Evolutionary conservation across 2,113 vertebrate genomes (phyloP).

Genomic region (Edolisoma coerulescens): DNA sequence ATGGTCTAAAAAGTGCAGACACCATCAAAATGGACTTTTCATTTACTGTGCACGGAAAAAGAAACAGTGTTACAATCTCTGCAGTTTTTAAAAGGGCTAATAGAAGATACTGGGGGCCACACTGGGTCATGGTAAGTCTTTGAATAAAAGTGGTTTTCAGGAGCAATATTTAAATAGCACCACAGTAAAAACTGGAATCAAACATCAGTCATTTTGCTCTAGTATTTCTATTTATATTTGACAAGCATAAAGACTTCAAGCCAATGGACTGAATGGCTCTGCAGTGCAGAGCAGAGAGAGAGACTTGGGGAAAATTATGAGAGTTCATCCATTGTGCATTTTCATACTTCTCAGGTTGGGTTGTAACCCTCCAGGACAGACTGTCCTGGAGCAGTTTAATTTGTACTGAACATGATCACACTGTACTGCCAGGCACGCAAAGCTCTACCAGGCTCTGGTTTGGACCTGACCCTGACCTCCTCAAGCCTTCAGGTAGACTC

Average conservation of each 20-base stretch:
- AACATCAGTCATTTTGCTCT: background rate
- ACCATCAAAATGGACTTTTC: background rate
- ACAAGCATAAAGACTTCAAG: background rate
- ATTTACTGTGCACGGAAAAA: background rate
- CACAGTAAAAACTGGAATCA: background rate
- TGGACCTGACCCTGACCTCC: background rate
- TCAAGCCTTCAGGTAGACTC: background rate
- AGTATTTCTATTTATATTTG: background rate
- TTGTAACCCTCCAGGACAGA: background rate
- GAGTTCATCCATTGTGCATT: background rate
- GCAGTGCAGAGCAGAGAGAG: background rate
- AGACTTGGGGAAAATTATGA: background rate
- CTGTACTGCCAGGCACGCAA: background rate
- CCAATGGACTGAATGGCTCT: background rate
- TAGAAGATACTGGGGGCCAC: background rate
- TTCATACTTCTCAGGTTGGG: background rate
- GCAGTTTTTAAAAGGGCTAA: background rate
- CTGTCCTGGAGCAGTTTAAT: background rate
- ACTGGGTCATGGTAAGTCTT: background rate
- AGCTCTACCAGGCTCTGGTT: background rate
- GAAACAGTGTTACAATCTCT: background rate
- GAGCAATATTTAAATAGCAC: background rate
- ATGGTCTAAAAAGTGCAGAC: slow-evolving; percentile 6
- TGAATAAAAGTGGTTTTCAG: background rate
- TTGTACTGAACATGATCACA: background rate